Base-by-base conservation (phyloP, 2,888 invertebrate species). In the Drosophila prostipennis region DNA sequence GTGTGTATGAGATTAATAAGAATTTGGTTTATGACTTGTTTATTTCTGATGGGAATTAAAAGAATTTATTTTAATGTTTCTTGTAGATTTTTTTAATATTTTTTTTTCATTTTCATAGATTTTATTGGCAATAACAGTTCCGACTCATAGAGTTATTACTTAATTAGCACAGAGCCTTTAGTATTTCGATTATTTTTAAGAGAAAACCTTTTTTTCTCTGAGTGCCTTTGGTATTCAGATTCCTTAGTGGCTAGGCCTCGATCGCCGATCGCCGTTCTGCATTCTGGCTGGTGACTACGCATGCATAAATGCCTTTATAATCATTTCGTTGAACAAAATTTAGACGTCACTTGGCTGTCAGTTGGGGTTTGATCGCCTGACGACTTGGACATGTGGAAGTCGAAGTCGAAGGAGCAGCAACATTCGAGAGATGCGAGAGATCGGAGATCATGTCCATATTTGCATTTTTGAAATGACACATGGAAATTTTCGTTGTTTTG, bases 331-430 rank as follows among this genome's bases (percentile, higher is more conserved):
- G 83, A 76, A 77, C 80, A 78, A 83, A 89, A 89, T 89, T 89
- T 89, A 89, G 89, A 89, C 74, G 85, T 89, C 89, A 89, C 83
- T 87, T 76, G 77, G 69, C 88, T 89, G 89, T 89, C 89, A 85
- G 67, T 63, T 57, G 71, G 72, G 64, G 63, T 70, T 46, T 65
- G 65, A 79, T 77, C 74, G 79, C 73, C 86, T 82, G 88, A 78
- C 79, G 76, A 80, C 52, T 59, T 64, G 77, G 55, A 71, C 55
- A 61, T 61, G 53, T 52, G 60, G 61, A 74, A 36, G 64, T 51
- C 45, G n/a, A n/a, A n/a, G n/a, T n/a, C 49, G 34, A 51, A 64
- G 54, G 49, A 52, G 56, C 64, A 40, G 8, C 53, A 32, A n/a
- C 49, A 39, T 48, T 57, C 32, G 37, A 46, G 37, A 46, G 60